phyloP scores from a whole-genome alignment of 2,888 invertebrate genomes.

The Cetonia aurata region DNA sequence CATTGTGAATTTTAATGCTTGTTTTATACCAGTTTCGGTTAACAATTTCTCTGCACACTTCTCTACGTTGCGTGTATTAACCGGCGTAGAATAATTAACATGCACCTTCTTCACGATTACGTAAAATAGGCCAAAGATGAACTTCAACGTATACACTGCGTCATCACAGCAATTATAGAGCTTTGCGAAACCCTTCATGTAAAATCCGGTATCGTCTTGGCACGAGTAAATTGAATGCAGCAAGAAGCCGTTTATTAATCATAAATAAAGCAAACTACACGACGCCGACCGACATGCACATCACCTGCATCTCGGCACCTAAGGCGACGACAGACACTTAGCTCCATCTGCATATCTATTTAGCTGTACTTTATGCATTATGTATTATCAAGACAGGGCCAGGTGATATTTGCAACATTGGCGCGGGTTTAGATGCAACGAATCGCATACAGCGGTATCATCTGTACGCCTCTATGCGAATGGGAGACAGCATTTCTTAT shows the following conservation, averaged over 20 bases:
- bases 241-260: slow-evolving; percentile 31
- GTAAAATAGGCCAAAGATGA: slow-evolving; percentile 12
- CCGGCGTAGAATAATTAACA: background rate
- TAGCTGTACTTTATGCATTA: slow-evolving; percentile 55
- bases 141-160: background rate
- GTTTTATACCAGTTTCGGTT: no score
- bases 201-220: background rate
- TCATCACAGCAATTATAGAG: slow-evolving; percentile 16
- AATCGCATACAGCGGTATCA: no score
- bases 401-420: slow-evolving; percentile 33
- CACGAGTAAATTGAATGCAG: slow-evolving; percentile 28
- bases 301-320: slow-evolving; percentile 8
- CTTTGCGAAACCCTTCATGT: background rate
- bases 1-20: no score
- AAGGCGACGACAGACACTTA: background rate
- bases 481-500: no score
- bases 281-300: slow-evolving; percentile 16
- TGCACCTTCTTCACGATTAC: slow-evolving; percentile 3
- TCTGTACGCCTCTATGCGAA: no score
- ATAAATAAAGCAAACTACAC: slow-evolving; percentile 14
- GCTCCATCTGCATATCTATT: slow-evolving; percentile 53
- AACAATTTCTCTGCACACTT: no score
- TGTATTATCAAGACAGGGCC: slow-evolving; percentile 48
- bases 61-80: no score
- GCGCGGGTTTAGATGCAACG: background rate